Evolutionary conservation across 2,113 vertebrate species (phyloP), one percentile per base, ranked within the genome.

Genomic region (Ifrita kowaldi): DNA sequence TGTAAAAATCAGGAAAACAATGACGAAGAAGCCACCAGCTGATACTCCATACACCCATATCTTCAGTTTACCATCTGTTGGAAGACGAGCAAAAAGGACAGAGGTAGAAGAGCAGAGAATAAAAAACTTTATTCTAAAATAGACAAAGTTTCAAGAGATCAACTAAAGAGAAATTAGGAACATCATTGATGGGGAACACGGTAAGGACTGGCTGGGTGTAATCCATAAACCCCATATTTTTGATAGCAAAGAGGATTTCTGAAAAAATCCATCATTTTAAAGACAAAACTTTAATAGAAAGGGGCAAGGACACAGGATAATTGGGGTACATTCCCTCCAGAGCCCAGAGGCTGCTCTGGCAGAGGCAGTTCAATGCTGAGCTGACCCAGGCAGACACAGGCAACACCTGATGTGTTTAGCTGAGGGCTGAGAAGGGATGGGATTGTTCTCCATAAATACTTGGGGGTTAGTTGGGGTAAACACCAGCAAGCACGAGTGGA

Each of bases 41-140:
- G 99, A 99, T 96, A 99, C 98, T 13, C 98, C 99, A 15, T 99
- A 99, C 75, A 99, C 99, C 99, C 99, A 99, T 53, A 99, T 97
- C 98, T 99, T 99, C 85, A 99, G 98, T 98, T 98, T 98, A 77
- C 99, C 99, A 98, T 99, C 99, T 99, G 98, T 97, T 81, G 89
- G 92, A 97, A 97, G 95, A 73, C 0, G 1, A 59, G 21, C 5
- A 67, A 74, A 60, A 92, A 67, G 35, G 46, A 47, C 3, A 74
- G 18, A 85, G 42, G 16, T 20, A 80, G 26, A 77, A 76, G 24
- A 74, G n/a, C 11, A 28, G 11, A 41, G 18, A 67, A 94, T 28
- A 41, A 77, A 83, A 77, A 49, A 13, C 16, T 75, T 75, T 46
- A 60, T 35, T 80, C 27, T 75, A 41, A 74, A 67, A 46, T 7